These are phyloP conservation scores for Xenotilapia flavipinnis DNA, from an alignment of 2,113 vertebrate species.

Conservation along the genomic window DNA sequence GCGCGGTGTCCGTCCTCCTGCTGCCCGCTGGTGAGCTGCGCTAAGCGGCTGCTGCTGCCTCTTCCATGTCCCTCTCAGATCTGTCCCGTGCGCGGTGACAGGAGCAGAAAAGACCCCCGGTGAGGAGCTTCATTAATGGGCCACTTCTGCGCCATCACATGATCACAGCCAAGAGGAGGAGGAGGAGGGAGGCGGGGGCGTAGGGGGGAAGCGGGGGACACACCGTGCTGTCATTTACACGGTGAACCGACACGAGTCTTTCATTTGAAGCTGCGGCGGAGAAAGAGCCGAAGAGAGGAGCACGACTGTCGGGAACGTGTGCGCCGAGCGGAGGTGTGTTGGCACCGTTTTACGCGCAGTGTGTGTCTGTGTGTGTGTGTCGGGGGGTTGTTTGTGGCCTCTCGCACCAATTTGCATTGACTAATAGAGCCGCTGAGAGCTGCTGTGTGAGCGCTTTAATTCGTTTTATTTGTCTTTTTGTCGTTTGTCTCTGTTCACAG, in stretches of 20 bases:
- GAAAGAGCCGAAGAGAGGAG: constrained; percentile 58
- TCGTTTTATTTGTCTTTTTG: background rate
- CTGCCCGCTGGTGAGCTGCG: constrained; percentile 41
- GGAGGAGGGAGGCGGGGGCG: constrained; percentile 50
- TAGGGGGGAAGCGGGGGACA: constrained; percentile 49
- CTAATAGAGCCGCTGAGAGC: constrained; percentile 65
- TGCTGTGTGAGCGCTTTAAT: constrained; percentile 55
- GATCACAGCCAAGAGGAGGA: constrained; percentile 74
- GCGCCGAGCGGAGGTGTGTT: constrained; percentile 73
- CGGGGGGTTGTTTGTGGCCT: background rate
- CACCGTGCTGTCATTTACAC: background rate
- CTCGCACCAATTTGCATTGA: constrained; percentile 73
- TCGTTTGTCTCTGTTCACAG: background rate
- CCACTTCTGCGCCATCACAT: constrained; percentile 86
- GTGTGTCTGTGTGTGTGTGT: background rate
- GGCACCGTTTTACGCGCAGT: constrained; percentile 56
- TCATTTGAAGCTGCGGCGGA: constrained; percentile 74
- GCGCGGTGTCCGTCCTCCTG: constrained; percentile 40
- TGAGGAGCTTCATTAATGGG: constrained; percentile 93
- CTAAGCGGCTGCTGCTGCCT: constrained; percentile 77
- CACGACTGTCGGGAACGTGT: constrained; percentile 54
- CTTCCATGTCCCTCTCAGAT: constrained; percentile 60
- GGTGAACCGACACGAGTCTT: constrained; percentile 59
- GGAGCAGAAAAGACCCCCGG: constrained; percentile 90
- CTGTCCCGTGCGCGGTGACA: constrained; percentile 87